Percentiles rank a stretch among this genome's conserved stretches.
These are phyloP conservation scores for Eupeodes corollae DNA, from an alignment of 1,140 invertebrate species.

Conservation along the genomic window DNA sequence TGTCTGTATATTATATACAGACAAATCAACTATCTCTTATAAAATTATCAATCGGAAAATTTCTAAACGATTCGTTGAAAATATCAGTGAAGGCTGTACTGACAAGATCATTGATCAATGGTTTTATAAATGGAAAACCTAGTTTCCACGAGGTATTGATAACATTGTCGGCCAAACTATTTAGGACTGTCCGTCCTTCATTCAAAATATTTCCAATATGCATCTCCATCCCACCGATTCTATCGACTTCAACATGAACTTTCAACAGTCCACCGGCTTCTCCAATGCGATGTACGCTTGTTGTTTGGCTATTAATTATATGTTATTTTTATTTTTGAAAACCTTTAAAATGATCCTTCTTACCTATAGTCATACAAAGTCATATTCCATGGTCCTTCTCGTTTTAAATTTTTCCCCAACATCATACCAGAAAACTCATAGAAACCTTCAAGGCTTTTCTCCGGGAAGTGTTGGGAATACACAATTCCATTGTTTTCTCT, in stretches of 20 bases:
- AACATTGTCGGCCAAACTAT: constrained; percentile 39
- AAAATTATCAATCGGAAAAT: constrained; percentile 54
- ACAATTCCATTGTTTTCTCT: constrained; percentile 49
- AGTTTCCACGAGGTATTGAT: constrained; percentile 68
- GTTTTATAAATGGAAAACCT: constrained; percentile 56
- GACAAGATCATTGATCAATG: constrained; percentile 68
- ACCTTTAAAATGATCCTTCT: not conserved
- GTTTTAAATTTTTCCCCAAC: constrained; percentile 46
- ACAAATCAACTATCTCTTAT: constrained; percentile 4
- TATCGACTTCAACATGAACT: constrained; percentile 58
- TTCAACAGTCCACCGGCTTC: constrained; percentile 41
- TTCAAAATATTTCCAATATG: constrained; percentile 59
- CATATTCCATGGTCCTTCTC: constrained; percentile 59
- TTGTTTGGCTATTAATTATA: constrained; percentile 46
- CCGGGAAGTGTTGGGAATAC: constrained; percentile 70
- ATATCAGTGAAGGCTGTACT: constrained; percentile 70
- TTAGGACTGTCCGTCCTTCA: constrained; percentile 50
- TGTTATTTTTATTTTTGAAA: not conserved
- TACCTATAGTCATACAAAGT: constrained; percentile 55
- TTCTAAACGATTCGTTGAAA: constrained; percentile 57
- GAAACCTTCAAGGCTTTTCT: constrained; percentile 57
- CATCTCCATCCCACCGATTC: constrained; percentile 59
- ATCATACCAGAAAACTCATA: constrained; percentile 53
- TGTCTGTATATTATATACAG: not conserved
- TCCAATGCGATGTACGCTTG: constrained; percentile 49